These are phyloP conservation scores for Danio aesculapii DNA, from an alignment of 2,797 vertebrate genomes.

Conservation along the genomic window DNA sequence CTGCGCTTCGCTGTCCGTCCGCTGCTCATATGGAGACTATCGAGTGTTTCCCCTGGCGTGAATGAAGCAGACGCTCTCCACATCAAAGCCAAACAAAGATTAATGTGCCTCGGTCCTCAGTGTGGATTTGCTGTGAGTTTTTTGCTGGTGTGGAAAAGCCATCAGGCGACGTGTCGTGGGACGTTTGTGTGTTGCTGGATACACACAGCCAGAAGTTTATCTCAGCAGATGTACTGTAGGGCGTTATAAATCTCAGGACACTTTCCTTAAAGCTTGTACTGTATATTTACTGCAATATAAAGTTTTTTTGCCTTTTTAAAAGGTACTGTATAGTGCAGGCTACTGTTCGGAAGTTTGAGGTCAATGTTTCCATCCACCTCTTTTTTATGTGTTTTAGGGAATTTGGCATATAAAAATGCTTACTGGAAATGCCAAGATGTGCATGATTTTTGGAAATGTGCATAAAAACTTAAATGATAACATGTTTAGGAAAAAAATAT, in stretches of 20 bases:
- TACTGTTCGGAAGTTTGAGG: too few species aligned
- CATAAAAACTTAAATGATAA: too few species aligned
- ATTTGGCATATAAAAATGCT: too few species aligned
- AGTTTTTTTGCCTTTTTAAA: not conserved
- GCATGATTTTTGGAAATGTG: too few species aligned
- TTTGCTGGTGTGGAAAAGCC: constrained; percentile 46
- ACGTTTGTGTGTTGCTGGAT: constrained; percentile 43
- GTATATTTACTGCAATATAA: not conserved
- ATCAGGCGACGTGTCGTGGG: constrained; percentile 46
- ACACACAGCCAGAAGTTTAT: not conserved
- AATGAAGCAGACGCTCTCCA: constrained; percentile 45
- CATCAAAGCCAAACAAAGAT: constrained; percentile 52
- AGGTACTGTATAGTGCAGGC: not conserved
- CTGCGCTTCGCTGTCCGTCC: not conserved
- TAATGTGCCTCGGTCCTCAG: constrained; percentile 42
- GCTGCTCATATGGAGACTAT: constrained; percentile 38
- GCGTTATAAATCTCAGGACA: not conserved
- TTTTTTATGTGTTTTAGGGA: too few species aligned
- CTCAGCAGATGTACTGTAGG: not conserved
- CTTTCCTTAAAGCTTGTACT: constrained; percentile 5
- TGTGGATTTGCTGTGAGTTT: constrained; percentile 30
- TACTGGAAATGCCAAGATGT: too few species aligned
- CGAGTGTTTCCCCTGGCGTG: constrained; percentile 12
- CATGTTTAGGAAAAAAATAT: too few species aligned
- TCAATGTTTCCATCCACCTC: too few species aligned